phyloP scores from a whole-genome alignment of 2,113 vertebrate genomes.

The Pterocles burchelli region DNA sequence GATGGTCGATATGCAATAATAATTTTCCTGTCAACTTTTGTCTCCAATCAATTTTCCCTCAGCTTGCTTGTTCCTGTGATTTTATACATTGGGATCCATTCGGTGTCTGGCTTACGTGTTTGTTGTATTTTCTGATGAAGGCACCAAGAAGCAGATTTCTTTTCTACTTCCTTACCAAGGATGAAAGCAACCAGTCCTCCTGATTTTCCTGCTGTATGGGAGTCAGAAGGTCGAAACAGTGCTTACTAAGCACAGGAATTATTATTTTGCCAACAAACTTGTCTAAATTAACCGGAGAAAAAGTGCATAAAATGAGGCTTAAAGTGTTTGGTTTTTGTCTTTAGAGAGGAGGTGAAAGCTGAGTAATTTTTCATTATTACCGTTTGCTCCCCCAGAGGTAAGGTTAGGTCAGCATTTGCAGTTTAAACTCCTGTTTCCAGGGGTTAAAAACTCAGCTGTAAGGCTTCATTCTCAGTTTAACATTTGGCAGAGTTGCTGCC shows the following conservation, averaged over 20 bases:
- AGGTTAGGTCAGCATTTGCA: conserved; percentile 21
- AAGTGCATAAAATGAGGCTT: not conserved
- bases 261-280: not conserved
- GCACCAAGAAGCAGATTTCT: not conserved
- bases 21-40: not conserved
- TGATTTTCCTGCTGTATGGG: not conserved
- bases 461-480: conserved; percentile 48
- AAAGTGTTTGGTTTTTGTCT: conserved; percentile 29
- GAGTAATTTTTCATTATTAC: conserved; percentile 29
- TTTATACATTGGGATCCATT: not conserved
- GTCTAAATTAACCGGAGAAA: not conserved
- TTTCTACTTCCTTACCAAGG: not conserved
- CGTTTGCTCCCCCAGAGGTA: not conserved
- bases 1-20: not conserved
- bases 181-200: not conserved
- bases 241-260: not conserved
- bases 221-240: not conserved
- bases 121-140: not conserved
- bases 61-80: not conserved
- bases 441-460: conserved; percentile 50
- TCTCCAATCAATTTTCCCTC: not conserved
- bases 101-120: not conserved
- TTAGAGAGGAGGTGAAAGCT: not conserved
- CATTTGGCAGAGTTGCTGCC: conserved; percentile 20
- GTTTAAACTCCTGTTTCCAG: conserved; percentile 40